Base-by-base conservation (phyloP, 2,888 invertebrate species). In the Xylophagus ater region DNA sequence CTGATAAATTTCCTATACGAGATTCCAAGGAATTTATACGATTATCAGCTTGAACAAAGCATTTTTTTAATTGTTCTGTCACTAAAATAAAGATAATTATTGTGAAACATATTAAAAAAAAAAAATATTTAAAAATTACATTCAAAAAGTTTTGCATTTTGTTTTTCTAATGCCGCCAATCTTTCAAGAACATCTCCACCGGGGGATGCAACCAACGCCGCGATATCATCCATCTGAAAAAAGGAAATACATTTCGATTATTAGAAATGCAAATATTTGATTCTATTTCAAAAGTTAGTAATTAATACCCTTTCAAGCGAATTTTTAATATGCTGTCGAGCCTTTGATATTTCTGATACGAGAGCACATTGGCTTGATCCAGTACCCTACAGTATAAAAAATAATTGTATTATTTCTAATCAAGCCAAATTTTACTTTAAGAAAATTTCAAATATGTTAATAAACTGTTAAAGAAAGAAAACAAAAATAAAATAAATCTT, bases 341-440 rank as follows among this genome's bases (percentile, higher is more conserved):
- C 84, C 71, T 82, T 86, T 59, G 83, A 85, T 60, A 87, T 82
- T 73, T 86, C 85, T 64, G 75, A 78, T 58, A 83, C 83, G 68
- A 87, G 73, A 55, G 79, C 75, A 57, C 75, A 74, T 46, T 53
- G 55, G 45, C 51, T 56, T 20, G 52, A 42, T 37, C 46, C 46
- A 6, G 48, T 26, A 2, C 44, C 48, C 46, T 45, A 33, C 32
- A 23, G 30, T 7, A 29, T 29, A 33, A 30, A 18, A 41, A 18
- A 33, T n/a, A 13, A 18, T 24, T 21, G n/a, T n/a, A n/a, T n/a
- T n/a, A n/a, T n/a, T n/a, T n/a, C n/a, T n/a, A n/a, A n/a, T n/a
- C n/a, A n/a, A n/a, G n/a, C n/a, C n/a, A n/a, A n/a, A n/a, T n/a
- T n/a, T n/a, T n/a, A n/a, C n/a, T n/a, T n/a, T n/a, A n/a, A n/a